A percentile compares a stretch with the other conserved stretches of the same genome.
These are phyloP conservation scores for Drosophila stalkeri DNA, from an alignment of 2,888 invertebrate species.

Conservation along the genomic window DNA sequence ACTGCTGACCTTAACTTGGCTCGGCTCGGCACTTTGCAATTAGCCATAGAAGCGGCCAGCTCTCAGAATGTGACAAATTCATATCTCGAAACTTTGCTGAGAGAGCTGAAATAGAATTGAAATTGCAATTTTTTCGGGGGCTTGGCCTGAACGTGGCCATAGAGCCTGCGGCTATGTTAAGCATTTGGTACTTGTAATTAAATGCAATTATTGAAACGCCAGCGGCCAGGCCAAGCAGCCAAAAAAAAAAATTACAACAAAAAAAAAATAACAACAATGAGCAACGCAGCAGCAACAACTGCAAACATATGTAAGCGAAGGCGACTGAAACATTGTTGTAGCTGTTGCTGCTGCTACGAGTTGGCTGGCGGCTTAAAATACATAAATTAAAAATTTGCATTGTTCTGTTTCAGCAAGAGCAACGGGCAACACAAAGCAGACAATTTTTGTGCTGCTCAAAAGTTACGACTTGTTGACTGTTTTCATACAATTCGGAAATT, in stretches of 20 bases:
- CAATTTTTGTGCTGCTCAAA: conserved; percentile 65
- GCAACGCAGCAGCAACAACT: conserved; percentile 44
- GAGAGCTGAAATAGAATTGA: neutral
- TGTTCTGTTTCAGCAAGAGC: conserved; percentile 72
- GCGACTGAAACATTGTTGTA: conserved; percentile 45
- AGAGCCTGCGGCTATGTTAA: conserved; percentile 44
- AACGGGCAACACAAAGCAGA: conserved; percentile 47
- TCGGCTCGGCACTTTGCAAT: conserved; percentile 68
- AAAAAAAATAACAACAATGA: conserved; percentile 29
- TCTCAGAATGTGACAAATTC: conserved; percentile 69
- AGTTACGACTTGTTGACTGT: conserved; percentile 81
- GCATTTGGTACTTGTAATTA: conserved; percentile 78
- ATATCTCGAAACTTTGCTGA: conserved; percentile 40
- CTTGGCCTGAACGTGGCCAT: conserved; percentile 47
- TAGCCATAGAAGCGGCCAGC: conserved; percentile 50
- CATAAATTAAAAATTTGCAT: conserved; percentile 82
- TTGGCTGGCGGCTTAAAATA: conserved; percentile 70
- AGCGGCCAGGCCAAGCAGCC: conserved; percentile 57
- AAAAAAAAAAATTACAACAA: too few species aligned
- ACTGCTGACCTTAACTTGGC: conserved; percentile 65
- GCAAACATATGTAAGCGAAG: conserved; percentile 70
- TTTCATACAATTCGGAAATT: conserved; percentile 81
- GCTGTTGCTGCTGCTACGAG: conserved; percentile 4
- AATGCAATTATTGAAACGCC: conserved; percentile 83
- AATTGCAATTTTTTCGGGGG: conserved; percentile 36